These are phyloP conservation scores for Chlorocebus sabaeus DNA, from an alignment of 2,113 vertebrate genomes.

Conservation along the genomic window DNA sequence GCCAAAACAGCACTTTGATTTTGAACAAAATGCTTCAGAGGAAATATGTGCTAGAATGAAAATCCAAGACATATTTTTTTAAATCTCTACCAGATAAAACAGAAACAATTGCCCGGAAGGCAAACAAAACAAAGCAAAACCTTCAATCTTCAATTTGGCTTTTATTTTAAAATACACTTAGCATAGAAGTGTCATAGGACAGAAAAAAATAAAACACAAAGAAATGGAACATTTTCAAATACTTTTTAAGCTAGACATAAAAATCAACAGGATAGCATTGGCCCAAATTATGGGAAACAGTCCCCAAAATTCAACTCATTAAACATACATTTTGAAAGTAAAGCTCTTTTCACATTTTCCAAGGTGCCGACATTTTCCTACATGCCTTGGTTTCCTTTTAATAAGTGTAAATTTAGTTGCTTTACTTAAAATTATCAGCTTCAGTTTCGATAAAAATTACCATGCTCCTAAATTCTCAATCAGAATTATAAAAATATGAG, in stretches of 20 bases:
- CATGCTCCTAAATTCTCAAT: constrained; percentile 35
- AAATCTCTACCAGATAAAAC: neutral
- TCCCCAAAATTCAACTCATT: constrained; percentile 43
- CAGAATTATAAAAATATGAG: constrained; percentile 68
- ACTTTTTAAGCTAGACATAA: constrained; percentile 49
- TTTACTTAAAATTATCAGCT: constrained; percentile 59
- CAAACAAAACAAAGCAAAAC: constrained; percentile 40
- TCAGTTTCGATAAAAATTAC: constrained; percentile 61
- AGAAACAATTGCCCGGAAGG: constrained; percentile 17
- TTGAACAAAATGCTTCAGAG: constrained; percentile 47
- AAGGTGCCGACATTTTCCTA: constrained; percentile 15
- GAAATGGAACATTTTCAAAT: constrained; percentile 60
- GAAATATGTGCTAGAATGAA: constrained; percentile 65
- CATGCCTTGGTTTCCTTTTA: constrained; percentile 24
- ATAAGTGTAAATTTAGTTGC: constrained; percentile 43
- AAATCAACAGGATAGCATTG: constrained; percentile 46
- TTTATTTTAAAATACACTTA: constrained; percentile 74
- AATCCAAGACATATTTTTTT: constrained; percentile 15
- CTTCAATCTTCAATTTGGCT: constrained; percentile 49
- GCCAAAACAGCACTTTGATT: constrained; percentile 27
- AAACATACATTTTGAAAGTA: constrained; percentile 52
- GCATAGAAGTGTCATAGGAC: constrained; percentile 54
- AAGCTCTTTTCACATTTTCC: constrained; percentile 46
- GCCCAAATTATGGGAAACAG: constrained; percentile 41
- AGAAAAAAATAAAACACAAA: constrained; percentile 68